Evolutionary conservation across 2,113 vertebrate species (phyloP).

Genomic region (Pteruthius melanotis): DNA sequence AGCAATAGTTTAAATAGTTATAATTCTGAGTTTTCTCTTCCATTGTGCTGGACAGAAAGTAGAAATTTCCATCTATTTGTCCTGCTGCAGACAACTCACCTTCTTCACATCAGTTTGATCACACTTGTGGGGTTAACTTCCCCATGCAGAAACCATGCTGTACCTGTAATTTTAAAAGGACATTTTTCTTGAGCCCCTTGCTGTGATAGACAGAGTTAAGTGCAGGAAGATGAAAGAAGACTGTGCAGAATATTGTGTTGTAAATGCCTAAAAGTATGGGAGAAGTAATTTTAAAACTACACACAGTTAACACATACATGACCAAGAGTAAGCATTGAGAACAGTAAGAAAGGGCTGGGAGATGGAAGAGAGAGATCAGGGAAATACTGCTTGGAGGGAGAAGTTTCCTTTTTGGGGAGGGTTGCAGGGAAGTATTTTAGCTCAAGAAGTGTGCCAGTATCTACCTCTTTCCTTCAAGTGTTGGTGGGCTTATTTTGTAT

Average conservation of each 20-base stretch:
- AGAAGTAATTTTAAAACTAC: not conserved
- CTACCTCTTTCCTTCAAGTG: not conserved
- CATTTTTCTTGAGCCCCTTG: not conserved
- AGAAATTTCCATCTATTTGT: not conserved
- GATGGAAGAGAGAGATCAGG: not conserved
- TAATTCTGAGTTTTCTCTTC: not conserved
- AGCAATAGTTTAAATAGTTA: not conserved
- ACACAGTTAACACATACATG: not conserved
- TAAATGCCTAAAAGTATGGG: not conserved
- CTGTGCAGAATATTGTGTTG: not conserved
- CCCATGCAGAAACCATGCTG: not conserved
- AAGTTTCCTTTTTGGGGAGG: not conserved
- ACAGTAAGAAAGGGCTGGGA: not conserved
- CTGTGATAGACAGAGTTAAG: not conserved
- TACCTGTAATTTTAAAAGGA: not conserved
- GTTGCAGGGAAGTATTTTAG: not conserved
- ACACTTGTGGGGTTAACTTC: not conserved
- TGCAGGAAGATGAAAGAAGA: not conserved
- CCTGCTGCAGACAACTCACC: not conserved
- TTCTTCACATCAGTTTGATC: not conserved
- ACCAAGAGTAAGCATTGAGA: not conserved
- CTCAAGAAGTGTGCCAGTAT: not conserved
- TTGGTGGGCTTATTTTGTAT: not conserved
- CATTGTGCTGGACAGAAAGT: not conserved
- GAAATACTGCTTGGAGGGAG: not conserved